These are phyloP conservation scores for Allophyes oxyacanthae DNA, from an alignment of 2,888 invertebrate species.

Conservation along the genomic window DNA sequence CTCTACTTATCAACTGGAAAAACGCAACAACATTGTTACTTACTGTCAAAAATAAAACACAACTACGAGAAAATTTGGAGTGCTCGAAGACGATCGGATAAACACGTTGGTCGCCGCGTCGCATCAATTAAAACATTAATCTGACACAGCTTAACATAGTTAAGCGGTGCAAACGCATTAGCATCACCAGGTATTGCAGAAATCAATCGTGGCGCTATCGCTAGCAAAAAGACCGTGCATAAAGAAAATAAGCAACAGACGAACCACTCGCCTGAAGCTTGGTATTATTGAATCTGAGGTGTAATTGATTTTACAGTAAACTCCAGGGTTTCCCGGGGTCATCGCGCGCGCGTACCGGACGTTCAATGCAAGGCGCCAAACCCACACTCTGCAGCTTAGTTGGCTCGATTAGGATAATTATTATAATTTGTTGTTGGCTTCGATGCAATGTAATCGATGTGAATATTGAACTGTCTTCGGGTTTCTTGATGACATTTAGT, in stretches of 20 bases:
- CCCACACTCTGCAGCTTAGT: constrained; percentile 17
- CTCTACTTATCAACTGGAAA: no score
- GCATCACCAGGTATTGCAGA: no score
- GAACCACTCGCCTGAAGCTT: background rate
- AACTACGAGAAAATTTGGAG: no score
- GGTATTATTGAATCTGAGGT: constrained; percentile 2
- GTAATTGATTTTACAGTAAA: constrained; percentile 40
- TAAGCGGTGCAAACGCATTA: no score
- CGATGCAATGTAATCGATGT: background rate
- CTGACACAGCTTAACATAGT: no score
- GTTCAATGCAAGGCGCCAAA: constrained; percentile 15
- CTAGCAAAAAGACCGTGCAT: constrained; percentile 4
- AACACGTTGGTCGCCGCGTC: no score
- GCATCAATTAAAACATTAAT: no score
- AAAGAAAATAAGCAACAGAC: background rate
- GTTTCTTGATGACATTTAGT: no score
- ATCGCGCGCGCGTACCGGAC: constrained; percentile 17
- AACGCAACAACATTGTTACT: no score
- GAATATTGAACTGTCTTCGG: no score
- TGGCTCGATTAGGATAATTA: background rate
- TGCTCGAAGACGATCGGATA: no score
- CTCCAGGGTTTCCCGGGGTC: constrained; percentile 35
- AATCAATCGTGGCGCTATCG: background rate
- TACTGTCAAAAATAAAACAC: no score
- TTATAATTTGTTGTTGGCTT: constrained; percentile 8